Percentiles rank a stretch among this genome's conserved stretches.
phyloP scores from a whole-genome alignment of 2,888 invertebrate genomes.

The Thereva unica region DNA sequence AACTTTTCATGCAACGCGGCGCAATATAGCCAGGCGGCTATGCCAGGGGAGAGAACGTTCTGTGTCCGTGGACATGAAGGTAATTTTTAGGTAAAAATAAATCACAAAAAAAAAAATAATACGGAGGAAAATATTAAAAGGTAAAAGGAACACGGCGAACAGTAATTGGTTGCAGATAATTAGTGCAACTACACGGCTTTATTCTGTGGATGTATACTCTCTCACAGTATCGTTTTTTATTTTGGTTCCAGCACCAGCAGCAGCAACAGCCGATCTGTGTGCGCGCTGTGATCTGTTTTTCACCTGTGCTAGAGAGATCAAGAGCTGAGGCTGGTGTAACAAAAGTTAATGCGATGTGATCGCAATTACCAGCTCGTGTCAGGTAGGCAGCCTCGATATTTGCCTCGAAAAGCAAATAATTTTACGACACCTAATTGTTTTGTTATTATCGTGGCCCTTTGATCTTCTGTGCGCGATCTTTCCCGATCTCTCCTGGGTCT shows the following conservation, averaged over 20 bases:
- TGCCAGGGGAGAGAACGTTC: constrained; percentile 18
- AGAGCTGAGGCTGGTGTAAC: background rate
- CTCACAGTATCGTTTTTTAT: background rate
- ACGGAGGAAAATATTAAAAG: constrained; percentile 21
- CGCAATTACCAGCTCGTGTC: background rate
- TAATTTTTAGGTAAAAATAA: constrained; percentile 27
- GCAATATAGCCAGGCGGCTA: background rate
- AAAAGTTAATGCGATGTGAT: background rate
- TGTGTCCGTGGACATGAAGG: constrained; percentile 1
- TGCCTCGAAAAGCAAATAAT: constrained; percentile 7
- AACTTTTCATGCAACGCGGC: background rate
- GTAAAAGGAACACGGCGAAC: constrained; percentile 8
- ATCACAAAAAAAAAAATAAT: constrained; percentile 1
- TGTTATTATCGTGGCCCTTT: background rate
- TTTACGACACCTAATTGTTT: constrained; percentile 8
- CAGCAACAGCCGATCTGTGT: background rate
- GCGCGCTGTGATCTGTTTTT: background rate
- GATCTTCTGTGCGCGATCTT: too few species aligned
- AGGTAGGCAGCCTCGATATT: background rate
- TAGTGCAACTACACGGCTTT: constrained; percentile 18
- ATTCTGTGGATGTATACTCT: background rate
- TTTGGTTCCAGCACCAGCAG: too few species aligned
- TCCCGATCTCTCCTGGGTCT: too few species aligned
- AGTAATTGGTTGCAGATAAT: constrained; percentile 32
- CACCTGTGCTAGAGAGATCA: background rate